Evolutionary conservation across 2,888 invertebrate species (phyloP).

Genomic region (Kryphioiulus occultus): DNA sequence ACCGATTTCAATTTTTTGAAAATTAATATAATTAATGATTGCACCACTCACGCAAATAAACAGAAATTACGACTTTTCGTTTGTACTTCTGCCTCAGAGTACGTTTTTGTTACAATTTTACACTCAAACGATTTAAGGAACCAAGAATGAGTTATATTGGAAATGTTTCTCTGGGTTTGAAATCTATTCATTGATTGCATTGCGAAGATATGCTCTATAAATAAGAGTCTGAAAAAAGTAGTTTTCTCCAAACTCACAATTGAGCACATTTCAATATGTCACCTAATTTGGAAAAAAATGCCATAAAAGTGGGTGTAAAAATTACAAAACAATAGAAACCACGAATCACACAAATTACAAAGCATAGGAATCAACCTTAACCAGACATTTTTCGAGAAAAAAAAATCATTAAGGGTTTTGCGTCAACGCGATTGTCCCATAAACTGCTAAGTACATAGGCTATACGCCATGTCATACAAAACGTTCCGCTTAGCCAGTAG

Average conservation of each 20-base stretch:
- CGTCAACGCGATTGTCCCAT: neutral
- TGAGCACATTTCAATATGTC: conserved; percentile 16
- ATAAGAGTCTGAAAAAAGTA: conserved; percentile 24
- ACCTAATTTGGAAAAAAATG: conserved; percentile 22
- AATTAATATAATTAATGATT: neutral
- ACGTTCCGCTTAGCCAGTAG: conserved; percentile 16
- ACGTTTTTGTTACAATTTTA: neutral
- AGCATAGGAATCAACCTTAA: neutral
- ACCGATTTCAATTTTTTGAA: neutral
- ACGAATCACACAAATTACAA: conserved; percentile 35
- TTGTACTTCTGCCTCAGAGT: neutral
- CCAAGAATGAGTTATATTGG: neutral
- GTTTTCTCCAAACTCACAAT: neutral
- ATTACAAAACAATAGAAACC: neutral
- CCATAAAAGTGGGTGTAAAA: conserved; percentile 24
- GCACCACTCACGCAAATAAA: neutral
- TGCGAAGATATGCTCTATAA: conserved; percentile 22
- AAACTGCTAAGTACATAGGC: neutral
- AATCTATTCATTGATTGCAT: neutral
- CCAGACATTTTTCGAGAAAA: neutral
- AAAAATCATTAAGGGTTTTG: conserved; percentile 13
- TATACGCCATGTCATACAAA: neutral
- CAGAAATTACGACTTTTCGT: neutral
- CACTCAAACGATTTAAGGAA: neutral
- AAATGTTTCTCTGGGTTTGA: neutral